Evolutionary conservation across 2,113 vertebrate genomes (phyloP).

Genomic region (Elephantulus edwardii): DNA sequence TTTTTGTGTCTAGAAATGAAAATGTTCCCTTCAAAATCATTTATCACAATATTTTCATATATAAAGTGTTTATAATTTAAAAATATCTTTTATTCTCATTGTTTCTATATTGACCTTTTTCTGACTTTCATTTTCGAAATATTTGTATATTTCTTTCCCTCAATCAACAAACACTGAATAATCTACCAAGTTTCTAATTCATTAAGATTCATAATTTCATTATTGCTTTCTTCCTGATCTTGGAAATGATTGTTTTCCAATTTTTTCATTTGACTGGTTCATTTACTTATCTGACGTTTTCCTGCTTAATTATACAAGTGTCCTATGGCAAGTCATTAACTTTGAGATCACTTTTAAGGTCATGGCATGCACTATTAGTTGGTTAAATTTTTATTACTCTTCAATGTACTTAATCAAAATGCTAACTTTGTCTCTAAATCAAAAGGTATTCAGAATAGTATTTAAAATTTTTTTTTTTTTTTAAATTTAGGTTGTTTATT

Average conservation of each 20-base stretch:
- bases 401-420: constrained; percentile 10
- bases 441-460: neutral
- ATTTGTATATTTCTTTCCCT: neutral
- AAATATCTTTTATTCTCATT: constrained; percentile 6
- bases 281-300: neutral
- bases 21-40: neutral
- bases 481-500: no score
- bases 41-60: constrained; percentile 22
- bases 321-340: neutral
- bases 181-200: neutral
- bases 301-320: constrained; percentile 19
- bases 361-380: neutral
- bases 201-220: neutral
- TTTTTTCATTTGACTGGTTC: neutral
- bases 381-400: constrained; percentile 6
- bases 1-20: neutral
- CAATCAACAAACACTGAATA: neutral
- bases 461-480: neutral
- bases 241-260: neutral
- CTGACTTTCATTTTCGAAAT: neutral
- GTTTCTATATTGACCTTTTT: constrained; percentile 32
- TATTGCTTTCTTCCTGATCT: neutral
- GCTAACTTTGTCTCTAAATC: neutral
- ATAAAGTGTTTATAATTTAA: neutral
- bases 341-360: neutral